phyloP scores from a whole-genome alignment of 2,797 vertebrate species.

The Pipistrellus pygmaeus region DNA sequence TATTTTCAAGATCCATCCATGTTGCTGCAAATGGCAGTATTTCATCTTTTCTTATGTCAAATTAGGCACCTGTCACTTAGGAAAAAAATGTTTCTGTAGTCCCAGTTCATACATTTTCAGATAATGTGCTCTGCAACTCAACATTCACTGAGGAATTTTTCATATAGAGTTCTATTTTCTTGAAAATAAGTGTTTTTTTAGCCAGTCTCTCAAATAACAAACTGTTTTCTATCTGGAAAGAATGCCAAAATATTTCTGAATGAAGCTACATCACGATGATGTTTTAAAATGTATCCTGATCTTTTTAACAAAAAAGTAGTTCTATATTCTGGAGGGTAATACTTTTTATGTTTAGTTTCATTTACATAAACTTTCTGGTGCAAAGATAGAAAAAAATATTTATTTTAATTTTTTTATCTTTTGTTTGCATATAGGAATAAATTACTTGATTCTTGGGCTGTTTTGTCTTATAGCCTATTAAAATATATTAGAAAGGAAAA shows the following conservation, averaged over 20 bases:
- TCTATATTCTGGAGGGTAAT: constrained; percentile 46
- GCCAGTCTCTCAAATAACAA: constrained; percentile 67
- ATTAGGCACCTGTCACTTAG: not conserved
- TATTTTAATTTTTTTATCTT: not conserved
- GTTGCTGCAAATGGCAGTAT: not conserved
- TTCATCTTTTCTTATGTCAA: not conserved
- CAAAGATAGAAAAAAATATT: constrained; percentile 65
- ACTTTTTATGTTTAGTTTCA: not conserved
- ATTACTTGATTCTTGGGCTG: constrained; percentile 36
- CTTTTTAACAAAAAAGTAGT: constrained; percentile 76
- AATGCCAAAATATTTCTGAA: constrained; percentile 72
- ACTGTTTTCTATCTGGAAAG: constrained; percentile 63
- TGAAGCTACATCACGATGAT: constrained; percentile 63
- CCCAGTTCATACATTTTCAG: not conserved
- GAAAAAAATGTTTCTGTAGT: not conserved
- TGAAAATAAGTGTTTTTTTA: constrained; percentile 62
- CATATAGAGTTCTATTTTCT: constrained; percentile 50
- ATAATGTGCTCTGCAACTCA: not conserved
- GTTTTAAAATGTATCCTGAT: constrained; percentile 64
- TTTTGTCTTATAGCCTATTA: constrained; percentile 13
- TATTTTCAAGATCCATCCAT: not conserved
- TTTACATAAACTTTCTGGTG: constrained; percentile 68
- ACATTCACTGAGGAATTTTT: not conserved
- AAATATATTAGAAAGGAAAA: not conserved
- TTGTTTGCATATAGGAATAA: not conserved